Base-by-base conservation (phyloP, 2,113 vertebrate species). In the Ciconia boyciana region DNA sequence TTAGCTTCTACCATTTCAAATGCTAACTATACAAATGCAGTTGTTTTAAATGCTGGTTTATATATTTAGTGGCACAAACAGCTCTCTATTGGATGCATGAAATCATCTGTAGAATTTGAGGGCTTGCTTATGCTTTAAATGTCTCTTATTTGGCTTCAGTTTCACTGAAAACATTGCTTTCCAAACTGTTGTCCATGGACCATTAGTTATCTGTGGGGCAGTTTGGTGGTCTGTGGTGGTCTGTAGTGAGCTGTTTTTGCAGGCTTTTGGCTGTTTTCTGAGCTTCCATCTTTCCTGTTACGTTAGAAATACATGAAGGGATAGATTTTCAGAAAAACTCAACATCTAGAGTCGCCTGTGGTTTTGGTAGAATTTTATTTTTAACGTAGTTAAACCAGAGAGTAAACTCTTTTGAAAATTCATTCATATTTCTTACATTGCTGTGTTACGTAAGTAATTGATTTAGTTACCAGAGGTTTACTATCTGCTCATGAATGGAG, bases 1-100 rank as follows among this genome's bases (percentile, higher is more conserved):
- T 97, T 95, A 96, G 71, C 65, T 29, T 84, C 94, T 80, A 83
- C 80, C 43, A 54, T 92, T 95, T 92, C 93, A 83, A 66, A 89
- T 72, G 91, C 83, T 88, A 44, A 49, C 52, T 87, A 1, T 70
- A 74, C 80, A 93, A 88, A 94, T 90, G 90, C 88, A 70, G 75
- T 96, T 90, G 90, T 92, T 83, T 86, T 68, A 91, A 93, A 77
- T 69, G 39, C 74, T 69, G 64, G 26, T 41, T 90, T 96, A 16
- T 81, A 64, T 90, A 25, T 94, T 92, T 88, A 91, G 68, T 82
- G 69, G 71, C 81, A 96, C 52, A 55, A 90, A 83, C 74, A 65
- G 65, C 69, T 81, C 86, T 96, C 94, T 92, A 1, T 89, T 89
- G 74, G 89, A 76, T 44, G 36, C n/a, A 13, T 76, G 87, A 82